A percentile compares a stretch with the other conserved stretches of the same genome.
phyloP scores from a whole-genome alignment of 1,140 invertebrate genomes.

The Prorops nasuta region DNA sequence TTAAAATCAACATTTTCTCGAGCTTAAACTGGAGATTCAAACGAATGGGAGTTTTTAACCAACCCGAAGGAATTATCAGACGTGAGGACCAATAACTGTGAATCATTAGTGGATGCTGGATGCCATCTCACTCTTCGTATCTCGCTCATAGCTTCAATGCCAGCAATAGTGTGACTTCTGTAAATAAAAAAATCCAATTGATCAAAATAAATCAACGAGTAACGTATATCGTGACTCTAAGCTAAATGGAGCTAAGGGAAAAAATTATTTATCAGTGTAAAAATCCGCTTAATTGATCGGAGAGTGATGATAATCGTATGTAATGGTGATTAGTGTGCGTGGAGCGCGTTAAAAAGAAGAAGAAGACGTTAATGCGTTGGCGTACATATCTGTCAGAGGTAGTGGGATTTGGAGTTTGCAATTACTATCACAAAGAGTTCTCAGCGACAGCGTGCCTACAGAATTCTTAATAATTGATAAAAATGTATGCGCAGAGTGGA shows the following conservation, averaged over 20 bases:
- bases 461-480: slow-evolving; percentile 58
- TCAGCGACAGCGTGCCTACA: no score
- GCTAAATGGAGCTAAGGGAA: no score
- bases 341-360: no score
- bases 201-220: not conserved
- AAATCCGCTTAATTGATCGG: no score
- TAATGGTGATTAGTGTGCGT: not conserved
- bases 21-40: not conserved
- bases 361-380: no score
- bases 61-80: slow-evolving; percentile 81
- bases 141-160: slow-evolving; percentile 59
- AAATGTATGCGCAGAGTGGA: slow-evolving; percentile 47
- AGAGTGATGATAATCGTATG: not conserved
- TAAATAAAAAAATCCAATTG: slow-evolving; percentile 30
- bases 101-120: slow-evolving; percentile 73
- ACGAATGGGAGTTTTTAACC: slow-evolving; percentile 14
- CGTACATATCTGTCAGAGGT: no score
- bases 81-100: slow-evolving; percentile 74
- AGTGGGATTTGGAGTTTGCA: no score
- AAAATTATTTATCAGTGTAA: no score
- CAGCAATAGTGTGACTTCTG: slow-evolving; percentile 64
- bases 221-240: slow-evolving; percentile 14
- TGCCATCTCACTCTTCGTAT: slow-evolving; percentile 77
- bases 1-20: slow-evolving; percentile 1
- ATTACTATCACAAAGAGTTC: no score